These are phyloP conservation scores for Drosophila navojoa DNA, from an alignment of 1,140 invertebrate genomes.

Conservation along the genomic window DNA sequence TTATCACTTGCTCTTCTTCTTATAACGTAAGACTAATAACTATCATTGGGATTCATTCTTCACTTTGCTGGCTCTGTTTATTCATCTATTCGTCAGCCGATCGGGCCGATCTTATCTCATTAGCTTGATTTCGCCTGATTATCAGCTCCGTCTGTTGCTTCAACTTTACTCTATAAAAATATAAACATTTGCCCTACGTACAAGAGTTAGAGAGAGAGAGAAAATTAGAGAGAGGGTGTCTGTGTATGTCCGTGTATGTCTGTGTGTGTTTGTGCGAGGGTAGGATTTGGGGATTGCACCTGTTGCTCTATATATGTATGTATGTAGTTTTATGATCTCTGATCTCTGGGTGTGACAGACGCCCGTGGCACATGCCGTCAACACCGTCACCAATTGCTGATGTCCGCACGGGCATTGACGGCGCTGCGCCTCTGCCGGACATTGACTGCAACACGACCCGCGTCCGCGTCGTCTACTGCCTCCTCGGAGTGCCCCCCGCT, in stretches of 20 bases:
- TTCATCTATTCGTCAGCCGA: conserved; percentile 28
- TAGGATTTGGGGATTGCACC: conserved; percentile 4
- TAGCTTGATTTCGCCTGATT: conserved; percentile 20
- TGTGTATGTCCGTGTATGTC: neutral
- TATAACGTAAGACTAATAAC: conserved; percentile 72
- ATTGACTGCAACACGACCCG: conserved; percentile 36
- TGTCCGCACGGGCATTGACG: conserved; percentile 27
- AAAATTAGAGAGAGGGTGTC: neutral
- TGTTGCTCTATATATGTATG: conserved; percentile 9
- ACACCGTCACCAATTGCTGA: conserved; percentile 14
- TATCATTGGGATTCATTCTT: conserved; percentile 78
- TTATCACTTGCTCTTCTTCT: conserved; percentile 79
- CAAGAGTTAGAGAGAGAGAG: neutral
- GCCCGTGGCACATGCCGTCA: conserved; percentile 39
- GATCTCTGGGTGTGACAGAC: conserved; percentile 37
- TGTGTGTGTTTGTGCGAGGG: neutral
- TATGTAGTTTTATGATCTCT: conserved; percentile 26
- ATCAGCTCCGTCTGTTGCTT: neutral
- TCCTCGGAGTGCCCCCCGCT: conserved; percentile 33
- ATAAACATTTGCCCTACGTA: conserved; percentile 56
- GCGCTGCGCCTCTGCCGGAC: conserved; percentile 11
- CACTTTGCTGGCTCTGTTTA: conserved; percentile 46
- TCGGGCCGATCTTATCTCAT: conserved; percentile 25
- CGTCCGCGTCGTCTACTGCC: conserved; percentile 47
- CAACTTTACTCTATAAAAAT: conserved; percentile 60